Evolutionary conservation across 2,113 vertebrate genomes (phyloP).

Genomic region (Eudorcas thomsonii): DNA sequence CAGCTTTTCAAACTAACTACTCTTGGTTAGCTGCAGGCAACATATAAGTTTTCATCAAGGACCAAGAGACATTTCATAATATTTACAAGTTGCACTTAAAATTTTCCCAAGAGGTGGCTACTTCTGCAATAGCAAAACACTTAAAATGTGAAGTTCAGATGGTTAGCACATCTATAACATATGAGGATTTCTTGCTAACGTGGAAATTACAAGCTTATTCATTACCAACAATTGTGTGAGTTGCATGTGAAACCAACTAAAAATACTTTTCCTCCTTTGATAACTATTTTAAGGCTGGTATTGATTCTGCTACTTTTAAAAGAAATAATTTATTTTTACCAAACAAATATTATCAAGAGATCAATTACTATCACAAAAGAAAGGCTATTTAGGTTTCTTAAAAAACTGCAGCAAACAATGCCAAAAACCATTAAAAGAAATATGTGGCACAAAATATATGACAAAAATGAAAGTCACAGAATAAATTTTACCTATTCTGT

Average conservation of each 20-base stretch:
- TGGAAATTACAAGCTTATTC: not conserved
- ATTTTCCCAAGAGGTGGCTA: slow-evolving; percentile 6
- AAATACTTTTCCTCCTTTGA: not conserved
- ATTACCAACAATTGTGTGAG: not conserved
- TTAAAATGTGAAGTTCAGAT: not conserved
- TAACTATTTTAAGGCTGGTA: not conserved
- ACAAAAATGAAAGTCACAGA: not conserved
- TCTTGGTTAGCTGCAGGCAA: slow-evolving; percentile 61
- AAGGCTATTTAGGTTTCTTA: not conserved
- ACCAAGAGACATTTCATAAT: slow-evolving; percentile 54
- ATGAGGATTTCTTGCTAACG: not conserved
- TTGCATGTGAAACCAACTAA: not conserved
- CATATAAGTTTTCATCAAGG: slow-evolving; percentile 40
- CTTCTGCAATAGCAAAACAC: not conserved
- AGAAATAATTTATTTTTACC: not conserved
- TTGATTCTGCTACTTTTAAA: not conserved
- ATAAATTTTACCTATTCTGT: not conserved
- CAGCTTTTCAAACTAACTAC: slow-evolving; percentile 61
- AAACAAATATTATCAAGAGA: not conserved
- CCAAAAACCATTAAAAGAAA: not conserved
- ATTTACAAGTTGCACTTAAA: slow-evolving; percentile 59
- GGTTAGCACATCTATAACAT: not conserved
- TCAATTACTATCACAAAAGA: not conserved
- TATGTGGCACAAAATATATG: not conserved
- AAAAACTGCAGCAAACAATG: not conserved